Base-by-base conservation (phyloP, 1,140 invertebrate species). In the Megalopta genalis region DNA sequence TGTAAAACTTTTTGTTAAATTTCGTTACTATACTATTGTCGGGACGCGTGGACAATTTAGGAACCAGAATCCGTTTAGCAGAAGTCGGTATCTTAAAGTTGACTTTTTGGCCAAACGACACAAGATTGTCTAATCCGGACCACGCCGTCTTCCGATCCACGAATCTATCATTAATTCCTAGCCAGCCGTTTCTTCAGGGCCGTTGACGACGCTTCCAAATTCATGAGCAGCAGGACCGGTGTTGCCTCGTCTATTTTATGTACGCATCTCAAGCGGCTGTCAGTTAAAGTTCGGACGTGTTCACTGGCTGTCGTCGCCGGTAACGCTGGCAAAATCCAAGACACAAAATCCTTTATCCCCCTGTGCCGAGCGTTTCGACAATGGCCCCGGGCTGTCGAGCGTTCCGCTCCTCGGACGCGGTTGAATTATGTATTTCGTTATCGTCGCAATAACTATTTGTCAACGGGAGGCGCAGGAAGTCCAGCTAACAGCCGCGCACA, bases 361-460 rank as follows among this genome's bases (percentile, higher is more conserved):
- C 64, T 60, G 69, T 37, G n/a, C 49, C 39, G 49, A 52, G 57
- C 75, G 62, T 83, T 68, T 79, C 76, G 54, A 79, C 80, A 82
- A 82, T 82, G 66, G 63, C 46, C 54, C 23, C 46, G 59, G 68
- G 23, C 25, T n/a, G 70, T 62, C 59, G 27, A 25, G 72, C 46
- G 46, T 39, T 39, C 42, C 54, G 72, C 64, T 37, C 39, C 73
- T 81, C 63, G 39, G 74, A 57, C 42, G 63, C 65, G 46, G 67
- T 57, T 84, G 82, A 84, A 84, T 84, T 83, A 84, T 80, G 70
- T 75, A 83, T 83, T 84, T 83, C 76, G 76, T 84, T 84, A 84
- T 72, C 69, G 54, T 79, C 75, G 82, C 66, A 70, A 77, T 84
- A 84, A 84, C 81, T 83, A 84, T 84, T 84, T 83, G 81, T 83